phyloP scores from a whole-genome alignment of 2,797 vertebrate species.

The Gymnopithys bicolor region DNA sequence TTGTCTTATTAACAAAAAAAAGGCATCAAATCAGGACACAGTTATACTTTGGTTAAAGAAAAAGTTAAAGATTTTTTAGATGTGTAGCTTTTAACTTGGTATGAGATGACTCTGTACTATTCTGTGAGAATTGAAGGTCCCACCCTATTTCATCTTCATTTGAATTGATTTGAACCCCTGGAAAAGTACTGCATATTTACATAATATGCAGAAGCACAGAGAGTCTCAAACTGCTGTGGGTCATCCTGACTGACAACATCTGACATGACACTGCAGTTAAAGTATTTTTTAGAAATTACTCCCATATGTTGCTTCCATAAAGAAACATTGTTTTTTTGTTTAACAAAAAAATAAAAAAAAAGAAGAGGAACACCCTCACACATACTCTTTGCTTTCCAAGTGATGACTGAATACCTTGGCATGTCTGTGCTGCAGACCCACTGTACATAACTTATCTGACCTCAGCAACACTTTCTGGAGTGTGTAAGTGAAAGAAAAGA shows the following conservation, averaged over 20 bases:
- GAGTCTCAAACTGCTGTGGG: conserved; percentile 57
- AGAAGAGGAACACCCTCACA: conserved; percentile 69
- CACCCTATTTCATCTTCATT: conserved; percentile 55
- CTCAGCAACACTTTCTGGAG: conserved; percentile 67
- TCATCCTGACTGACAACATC: conserved; percentile 79
- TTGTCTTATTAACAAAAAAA: background rate
- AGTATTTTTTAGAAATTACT: conserved; percentile 76
- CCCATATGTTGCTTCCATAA: conserved; percentile 78
- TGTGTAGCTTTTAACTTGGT: conserved; percentile 6
- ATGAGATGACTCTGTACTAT: conserved; percentile 5
- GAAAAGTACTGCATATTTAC: conserved; percentile 43
- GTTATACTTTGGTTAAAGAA: conserved; percentile 2
- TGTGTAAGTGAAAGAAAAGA: conserved; percentile 53
- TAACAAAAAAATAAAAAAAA: conserved; percentile 39
- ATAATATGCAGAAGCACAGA: conserved; percentile 53
- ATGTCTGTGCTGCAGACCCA: conserved; percentile 63
- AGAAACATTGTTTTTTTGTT: conserved; percentile 66
- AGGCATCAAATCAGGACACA: background rate
- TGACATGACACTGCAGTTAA: conserved; percentile 82
- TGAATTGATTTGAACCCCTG: conserved; percentile 51
- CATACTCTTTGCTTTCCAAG: conserved; percentile 75
- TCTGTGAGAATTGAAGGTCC: conserved; percentile 47
- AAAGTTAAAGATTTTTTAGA: background rate
- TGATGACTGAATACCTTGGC: conserved; percentile 79
- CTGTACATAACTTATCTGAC: conserved; percentile 77